Conservation (phyloP, 2,888 invertebrate species). For the Netelia virgata region DNA sequence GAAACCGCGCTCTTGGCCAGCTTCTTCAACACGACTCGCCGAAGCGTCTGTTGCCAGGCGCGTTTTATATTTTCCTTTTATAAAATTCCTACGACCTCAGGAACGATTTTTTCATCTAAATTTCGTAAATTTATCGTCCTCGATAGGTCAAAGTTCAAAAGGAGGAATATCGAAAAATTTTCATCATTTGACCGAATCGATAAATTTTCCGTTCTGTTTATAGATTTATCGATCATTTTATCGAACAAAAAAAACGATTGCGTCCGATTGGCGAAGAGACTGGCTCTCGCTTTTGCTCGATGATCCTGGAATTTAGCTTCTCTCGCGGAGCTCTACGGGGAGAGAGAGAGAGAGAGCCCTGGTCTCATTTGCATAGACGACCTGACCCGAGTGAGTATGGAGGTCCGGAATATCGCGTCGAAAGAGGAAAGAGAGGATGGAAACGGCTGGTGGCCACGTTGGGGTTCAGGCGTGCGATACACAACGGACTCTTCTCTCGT, state of each 20-base stretch:
- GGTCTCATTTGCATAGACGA: conserved; percentile 79
- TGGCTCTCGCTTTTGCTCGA: conserved; percentile 62
- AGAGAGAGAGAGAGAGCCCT: conserved; percentile 43
- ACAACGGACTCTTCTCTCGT: neutral
- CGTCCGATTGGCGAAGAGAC: conserved; percentile 29
- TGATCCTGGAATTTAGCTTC: conserved; percentile 74
- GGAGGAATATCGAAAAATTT: neutral
- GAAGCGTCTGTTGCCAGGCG: conserved; percentile 18
- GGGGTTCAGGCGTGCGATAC: conserved; percentile 44
- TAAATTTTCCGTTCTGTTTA: neutral
- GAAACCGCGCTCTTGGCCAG: conserved; percentile 43
- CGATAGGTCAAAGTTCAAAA: neutral
- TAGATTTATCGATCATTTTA: conserved; percentile 68
- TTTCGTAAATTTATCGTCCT: neutral
- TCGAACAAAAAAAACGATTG: conserved; percentile 26
- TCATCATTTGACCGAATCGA: neutral
- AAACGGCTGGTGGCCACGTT: conserved; percentile 26
- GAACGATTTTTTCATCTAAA: neutral
- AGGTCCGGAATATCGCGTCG: conserved; percentile 64
- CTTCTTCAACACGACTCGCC: conserved; percentile 40
- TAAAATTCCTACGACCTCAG: too few species aligned
- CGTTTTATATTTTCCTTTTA: neutral
- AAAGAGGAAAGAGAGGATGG: conserved; percentile 58
- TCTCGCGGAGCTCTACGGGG: conserved; percentile 56
- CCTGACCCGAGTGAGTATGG: conserved; percentile 74